These are phyloP conservation scores for Syngnathus typhle DNA, from an alignment of 2,113 vertebrate species.

Conservation along the genomic window DNA sequence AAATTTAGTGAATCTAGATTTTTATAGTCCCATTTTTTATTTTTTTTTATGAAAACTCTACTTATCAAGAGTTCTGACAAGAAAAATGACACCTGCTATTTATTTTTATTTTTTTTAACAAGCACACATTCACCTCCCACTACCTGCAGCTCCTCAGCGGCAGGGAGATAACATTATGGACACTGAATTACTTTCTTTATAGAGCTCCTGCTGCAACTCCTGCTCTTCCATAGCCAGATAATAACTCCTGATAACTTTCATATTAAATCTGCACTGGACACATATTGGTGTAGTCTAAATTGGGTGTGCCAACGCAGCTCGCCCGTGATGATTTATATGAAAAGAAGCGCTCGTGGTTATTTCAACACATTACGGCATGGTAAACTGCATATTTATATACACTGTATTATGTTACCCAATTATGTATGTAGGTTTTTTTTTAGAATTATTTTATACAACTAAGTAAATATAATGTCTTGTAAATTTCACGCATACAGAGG, in stretches of 20 bases:
- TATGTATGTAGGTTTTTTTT: not conserved
- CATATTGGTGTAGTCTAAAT: conserved; percentile 22
- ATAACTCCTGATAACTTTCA: conserved; percentile 35
- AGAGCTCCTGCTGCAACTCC: conserved; percentile 15
- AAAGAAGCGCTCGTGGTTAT: not conserved
- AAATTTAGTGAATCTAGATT: not conserved
- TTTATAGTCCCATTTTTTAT: too few species aligned
- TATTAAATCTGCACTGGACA: conserved; percentile 28
- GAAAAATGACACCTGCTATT: not conserved
- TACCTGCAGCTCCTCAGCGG: conserved; percentile 16
- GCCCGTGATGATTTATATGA: conserved; percentile 8
- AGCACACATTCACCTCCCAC: conserved; percentile 3
- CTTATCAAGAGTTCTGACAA: not conserved
- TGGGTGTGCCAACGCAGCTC: not conserved
- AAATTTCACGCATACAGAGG: too few species aligned
- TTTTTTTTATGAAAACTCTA: not conserved
- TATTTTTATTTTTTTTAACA: not conserved
- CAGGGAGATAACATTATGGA: conserved; percentile 23
- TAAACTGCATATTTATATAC: not conserved
- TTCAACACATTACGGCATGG: too few species aligned
- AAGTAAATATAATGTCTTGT: too few species aligned
- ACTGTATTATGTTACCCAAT: not conserved
- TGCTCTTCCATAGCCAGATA: conserved; percentile 25
- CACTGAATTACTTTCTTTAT: conserved; percentile 36
- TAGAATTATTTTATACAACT: too few species aligned